Evolutionary conservation across 2,113 vertebrate genomes (phyloP), one percentile per base, ranked within the genome.

Genomic region (Pogonocichla stellata): DNA sequence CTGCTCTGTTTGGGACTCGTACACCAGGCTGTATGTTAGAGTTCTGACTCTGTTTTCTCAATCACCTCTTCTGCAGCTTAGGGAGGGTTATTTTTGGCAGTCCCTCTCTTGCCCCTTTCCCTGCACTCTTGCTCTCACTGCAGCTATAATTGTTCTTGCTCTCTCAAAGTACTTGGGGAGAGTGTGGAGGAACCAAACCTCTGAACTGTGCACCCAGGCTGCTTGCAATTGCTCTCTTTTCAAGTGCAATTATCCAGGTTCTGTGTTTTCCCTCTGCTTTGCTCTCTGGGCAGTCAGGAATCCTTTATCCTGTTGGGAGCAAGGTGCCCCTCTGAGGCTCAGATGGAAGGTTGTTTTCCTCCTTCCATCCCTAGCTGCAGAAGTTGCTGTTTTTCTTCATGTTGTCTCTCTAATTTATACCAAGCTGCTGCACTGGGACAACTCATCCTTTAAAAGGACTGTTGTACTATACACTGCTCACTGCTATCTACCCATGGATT

Each of bases 1-100:
- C 54, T 28, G 24, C 45, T 94, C 60, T 78, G 57, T 88, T 72
- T 86, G 80, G 72, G 80, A 74, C 34, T 88, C 53, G 28, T 67
- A 23, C 38, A 58, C 48, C 48, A 14, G 29, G 43, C 58, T 2
- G 3, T 53, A 38, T 16, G 65, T 65, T 45, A 66, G 17, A 71
- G 31, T 34, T 67, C 47, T 26, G 51, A 25, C 75, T 96, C 92
- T 96, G 92, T 93, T 96, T 96, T 88, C 64, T 93, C 90, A 94
- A 81, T 94, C 83, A 96, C 64, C 31, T 14, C 77, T 83, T 75
- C 85, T 88, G 85, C 40, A 92, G 69, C 57, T 92, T 60, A 67
- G 1, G 7, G 72, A 86, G 10, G 72, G 82, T 93, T 96, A 25
- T 93, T 95, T 94, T 84, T 96, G 95, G 95, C 88, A 93, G 80